Base-by-base conservation (phyloP, 2,113 vertebrate genomes). In the Dipodomys merriami region DNA sequence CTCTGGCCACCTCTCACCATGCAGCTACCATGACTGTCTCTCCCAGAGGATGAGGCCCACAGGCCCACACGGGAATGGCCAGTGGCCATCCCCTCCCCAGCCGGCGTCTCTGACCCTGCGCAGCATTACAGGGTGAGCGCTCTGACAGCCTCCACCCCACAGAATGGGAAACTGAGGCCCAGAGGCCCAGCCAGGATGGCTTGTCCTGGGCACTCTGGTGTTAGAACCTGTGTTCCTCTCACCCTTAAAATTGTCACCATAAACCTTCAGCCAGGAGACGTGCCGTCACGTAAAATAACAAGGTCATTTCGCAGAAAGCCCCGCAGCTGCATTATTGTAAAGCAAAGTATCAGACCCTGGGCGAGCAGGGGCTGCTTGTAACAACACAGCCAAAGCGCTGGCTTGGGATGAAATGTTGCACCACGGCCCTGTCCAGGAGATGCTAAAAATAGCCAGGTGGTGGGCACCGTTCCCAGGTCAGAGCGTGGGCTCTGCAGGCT, bases 401-500 rank as follows among this genome's bases (percentile, higher is more conserved):
- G 49, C 79, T 33, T 15, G 9, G 81, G 72, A 22, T 29, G 60
- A 92, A 57, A 77, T 62, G 78, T 81, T 68, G 78, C 3, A 23
- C 65, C 19, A 0, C 2, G 0, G 46, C 33, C 82, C 27, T 6
- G 67, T 68, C 71, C 15, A 0, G 18, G 74, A 67, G 53, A 20
- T 7, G 2, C 93, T 39, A 57, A 71, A 74, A 83, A 79, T 68
- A 71, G 8, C 30, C 0, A 2, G 35, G 33, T 25, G 35, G 33
- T 25, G 0, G 67, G 80, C 10, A 0, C 65, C 0, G 1, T 18
- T 39, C 83, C 65, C 88, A 7, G 76, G 62, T 8, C 27, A 2
- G 22, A 53, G 68, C 7, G 1, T 0, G 1, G 15, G 25, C 2
- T 27, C 29, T 1, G 1, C 46, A 29, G 0, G n/a, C 65, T 46